Evolutionary conservation across 64 coral and sea anemone species (phyloP).

Genomic region (Hydrozoanthus tunicans): DNA sequence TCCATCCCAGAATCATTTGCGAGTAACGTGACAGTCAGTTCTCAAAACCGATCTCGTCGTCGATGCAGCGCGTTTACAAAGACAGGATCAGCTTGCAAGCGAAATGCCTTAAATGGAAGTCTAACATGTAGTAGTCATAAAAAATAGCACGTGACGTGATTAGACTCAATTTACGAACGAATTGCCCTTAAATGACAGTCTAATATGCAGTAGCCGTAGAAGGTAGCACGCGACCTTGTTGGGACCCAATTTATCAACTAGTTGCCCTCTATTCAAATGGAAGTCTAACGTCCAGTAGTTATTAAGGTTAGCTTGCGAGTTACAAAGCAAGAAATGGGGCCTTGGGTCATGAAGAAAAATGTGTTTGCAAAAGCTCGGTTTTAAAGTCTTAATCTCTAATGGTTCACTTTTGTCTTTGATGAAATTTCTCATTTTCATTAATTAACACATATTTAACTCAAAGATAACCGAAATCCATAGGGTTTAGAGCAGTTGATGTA

Average conservation of each 20-base stretch:
- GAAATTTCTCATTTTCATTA: too few species aligned
- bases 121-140: slow-evolving; percentile 60
- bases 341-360: too few species aligned
- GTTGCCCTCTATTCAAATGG: too few species aligned
- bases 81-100: slow-evolving; percentile 83
- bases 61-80: slow-evolving; percentile 79
- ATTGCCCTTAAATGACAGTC: slow-evolving; percentile 59
- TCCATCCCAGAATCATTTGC: slow-evolving; percentile 62
- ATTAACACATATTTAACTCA: too few species aligned
- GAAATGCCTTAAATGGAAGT: slow-evolving; percentile 64
- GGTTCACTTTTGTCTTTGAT: too few species aligned
- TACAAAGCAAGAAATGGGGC: too few species aligned
- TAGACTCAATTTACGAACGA: slow-evolving; percentile 31
- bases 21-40: slow-evolving; percentile 1
- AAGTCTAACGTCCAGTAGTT: too few species aligned
- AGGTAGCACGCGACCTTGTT: background rate
- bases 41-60: slow-evolving; percentile 20
- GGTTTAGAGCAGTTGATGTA: too few species aligned
- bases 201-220: slow-evolving; percentile 55
- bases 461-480: too few species aligned
- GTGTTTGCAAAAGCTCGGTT: too few species aligned
- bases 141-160: background rate
- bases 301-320: background rate
- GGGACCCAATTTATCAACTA: too few species aligned
- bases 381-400: too few species aligned